A percentile compares a stretch with the other conserved stretches of the same genome.
These are phyloP conservation scores for Uromys caudimaculatus DNA, from an alignment of 2,797 vertebrate genomes.

Conservation along the genomic window DNA sequence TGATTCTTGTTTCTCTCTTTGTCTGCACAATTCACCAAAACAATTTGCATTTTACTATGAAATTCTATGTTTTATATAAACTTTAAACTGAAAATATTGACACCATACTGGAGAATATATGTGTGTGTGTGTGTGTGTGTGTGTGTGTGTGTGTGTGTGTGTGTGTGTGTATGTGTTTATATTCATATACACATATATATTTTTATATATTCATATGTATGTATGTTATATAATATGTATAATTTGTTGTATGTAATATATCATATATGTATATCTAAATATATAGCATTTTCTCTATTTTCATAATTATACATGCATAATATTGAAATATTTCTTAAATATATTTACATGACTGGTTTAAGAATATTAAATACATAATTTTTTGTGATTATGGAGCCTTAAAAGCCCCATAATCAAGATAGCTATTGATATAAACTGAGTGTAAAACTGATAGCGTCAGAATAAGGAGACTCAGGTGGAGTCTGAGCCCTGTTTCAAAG, in stretches of 20 bases:
- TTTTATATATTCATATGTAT: not conserved
- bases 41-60: not conserved
- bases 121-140: too few relatives aligned
- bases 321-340: not conserved
- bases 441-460: not conserved
- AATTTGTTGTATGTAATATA: not conserved
- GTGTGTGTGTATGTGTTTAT: not conserved
- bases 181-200: not conserved
- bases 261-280: not conserved
- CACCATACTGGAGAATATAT: not conserved
- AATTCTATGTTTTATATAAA: not conserved
- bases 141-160: too few relatives aligned
- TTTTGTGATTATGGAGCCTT: not conserved
- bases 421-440: not conserved
- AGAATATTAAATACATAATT: not conserved
- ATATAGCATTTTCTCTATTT: not conserved
- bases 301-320: not conserved
- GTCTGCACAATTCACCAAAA: not conserved
- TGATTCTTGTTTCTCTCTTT: not conserved
- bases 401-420: not conserved
- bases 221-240: not conserved
- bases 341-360: not conserved
- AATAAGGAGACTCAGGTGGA: not conserved
- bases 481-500: not conserved
- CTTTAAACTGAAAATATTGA: not conserved